These are phyloP conservation scores for Paracentrotus lividus DNA, from an alignment of 53 echinoderm and acorn worm genomes.

Conservation along the genomic window DNA sequence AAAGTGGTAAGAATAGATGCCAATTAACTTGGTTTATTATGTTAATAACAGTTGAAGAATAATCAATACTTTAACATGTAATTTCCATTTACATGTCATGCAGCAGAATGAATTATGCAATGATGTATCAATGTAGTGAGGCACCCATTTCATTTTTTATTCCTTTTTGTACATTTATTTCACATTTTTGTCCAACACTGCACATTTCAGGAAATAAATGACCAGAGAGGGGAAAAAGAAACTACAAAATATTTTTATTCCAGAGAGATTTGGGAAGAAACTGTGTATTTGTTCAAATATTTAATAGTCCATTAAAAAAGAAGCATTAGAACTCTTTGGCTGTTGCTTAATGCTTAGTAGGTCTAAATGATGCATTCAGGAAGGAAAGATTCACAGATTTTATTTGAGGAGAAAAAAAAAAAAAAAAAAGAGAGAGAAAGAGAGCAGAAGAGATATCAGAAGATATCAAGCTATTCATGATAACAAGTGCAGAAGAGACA, in stretches of 20 bases:
- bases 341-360: neutral
- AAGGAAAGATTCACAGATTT: no score
- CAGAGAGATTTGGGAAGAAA: neutral
- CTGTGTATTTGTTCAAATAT: neutral
- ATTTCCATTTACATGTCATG: conserved; percentile 6
- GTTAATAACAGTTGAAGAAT: neutral
- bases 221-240: neutral
- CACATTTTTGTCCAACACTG: neutral
- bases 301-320: neutral
- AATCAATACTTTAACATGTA: neutral
- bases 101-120: conserved; percentile 30
- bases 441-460: conserved; percentile 29
- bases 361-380: no score
- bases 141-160: neutral
- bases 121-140: neutral
- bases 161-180: no score
- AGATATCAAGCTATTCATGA: conserved; percentile 40
- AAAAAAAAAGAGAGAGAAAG: neutral
- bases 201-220: no score
- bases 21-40: neutral
- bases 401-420: neutral
- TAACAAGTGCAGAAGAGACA: neutral
- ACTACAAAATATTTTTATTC: neutral
- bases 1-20: neutral
- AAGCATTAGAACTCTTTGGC: neutral